A percentile compares a stretch with the other conserved stretches of the same genome.
phyloP scores from a whole-genome alignment of 2,888 invertebrate genomes.

The Latheticus oryzae region DNA sequence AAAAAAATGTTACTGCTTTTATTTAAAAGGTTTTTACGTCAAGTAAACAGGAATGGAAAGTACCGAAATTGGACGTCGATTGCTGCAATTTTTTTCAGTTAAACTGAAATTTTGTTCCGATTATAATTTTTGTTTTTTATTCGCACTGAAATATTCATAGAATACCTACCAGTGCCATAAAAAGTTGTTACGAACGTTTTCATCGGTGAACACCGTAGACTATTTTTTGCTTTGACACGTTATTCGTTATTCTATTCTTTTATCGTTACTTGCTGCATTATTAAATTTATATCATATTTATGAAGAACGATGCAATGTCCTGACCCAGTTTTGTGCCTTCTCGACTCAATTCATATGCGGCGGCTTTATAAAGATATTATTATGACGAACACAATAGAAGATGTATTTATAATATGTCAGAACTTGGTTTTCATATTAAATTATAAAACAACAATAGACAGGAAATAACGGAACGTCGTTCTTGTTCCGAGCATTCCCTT shows the following conservation, averaged over 20 bases:
- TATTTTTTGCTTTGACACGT: no score
- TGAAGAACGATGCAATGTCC: conserved; percentile 4
- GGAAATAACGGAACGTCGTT: conserved; percentile 23
- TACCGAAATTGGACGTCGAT: no score
- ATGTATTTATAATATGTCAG: conserved; percentile 15
- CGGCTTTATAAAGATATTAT: conserved; percentile 18
- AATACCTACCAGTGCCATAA: neutral
- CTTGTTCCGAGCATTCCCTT: conserved; percentile 4
- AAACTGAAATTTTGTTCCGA: no score
- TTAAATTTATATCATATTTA: neutral
- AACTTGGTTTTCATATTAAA: conserved; percentile 25
- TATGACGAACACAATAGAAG: conserved; percentile 19
- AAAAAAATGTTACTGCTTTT: no score
- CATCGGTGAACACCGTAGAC: no score
- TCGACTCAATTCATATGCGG: conserved; percentile 1
- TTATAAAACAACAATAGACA: conserved; percentile 31
- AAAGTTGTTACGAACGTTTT: neutral
- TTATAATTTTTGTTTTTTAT: no score
- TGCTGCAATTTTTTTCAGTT: no score
- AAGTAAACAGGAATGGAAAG: no score
- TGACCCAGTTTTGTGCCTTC: neutral
- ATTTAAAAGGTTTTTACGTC: no score
- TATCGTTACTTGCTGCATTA: conserved; percentile 3
- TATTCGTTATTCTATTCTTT: neutral
- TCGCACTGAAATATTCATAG: no score